These are phyloP conservation scores for Pangasius sanitwongsei DNA, from an alignment of 2,797 vertebrate species.

Conservation along the genomic window DNA sequence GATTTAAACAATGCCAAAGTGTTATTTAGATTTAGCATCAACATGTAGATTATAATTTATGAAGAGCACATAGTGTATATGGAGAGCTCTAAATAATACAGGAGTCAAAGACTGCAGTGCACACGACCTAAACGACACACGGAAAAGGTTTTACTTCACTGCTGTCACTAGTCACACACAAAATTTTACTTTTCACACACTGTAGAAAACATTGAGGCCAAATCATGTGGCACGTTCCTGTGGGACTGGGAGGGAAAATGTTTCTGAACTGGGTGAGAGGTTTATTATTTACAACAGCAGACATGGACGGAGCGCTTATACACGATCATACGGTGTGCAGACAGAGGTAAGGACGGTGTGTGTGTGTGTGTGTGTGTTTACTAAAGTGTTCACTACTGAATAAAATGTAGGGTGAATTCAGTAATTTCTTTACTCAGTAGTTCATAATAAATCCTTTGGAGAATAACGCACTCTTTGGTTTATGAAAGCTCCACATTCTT, in stretches of 20 bases:
- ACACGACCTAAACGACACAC: not conserved
- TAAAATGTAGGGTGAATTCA: not conserved
- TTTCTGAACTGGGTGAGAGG: constrained; percentile 13
- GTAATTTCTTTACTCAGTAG: too few relatives aligned
- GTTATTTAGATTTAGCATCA: not conserved
- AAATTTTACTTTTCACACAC: not conserved
- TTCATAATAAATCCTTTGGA: not conserved
- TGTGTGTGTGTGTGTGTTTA: not conserved
- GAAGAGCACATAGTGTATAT: not conserved
- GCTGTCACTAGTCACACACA: not conserved
- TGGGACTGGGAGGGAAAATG: not conserved
- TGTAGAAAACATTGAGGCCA: not conserved
- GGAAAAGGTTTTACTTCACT: not conserved
- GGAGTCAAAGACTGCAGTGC: not conserved
- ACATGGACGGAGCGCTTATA: constrained; percentile 10
- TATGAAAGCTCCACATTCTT: not conserved
- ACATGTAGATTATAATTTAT: not conserved
- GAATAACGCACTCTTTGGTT: not conserved
- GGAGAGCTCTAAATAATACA: not conserved
- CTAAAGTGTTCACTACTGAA: not conserved
- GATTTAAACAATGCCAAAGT: not conserved
- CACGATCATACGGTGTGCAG: not conserved
- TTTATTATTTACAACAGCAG: not conserved
- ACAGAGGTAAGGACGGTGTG: constrained; percentile 14
- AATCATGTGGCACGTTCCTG: not conserved